Evolutionary conservation across 2,888 invertebrate species (phyloP), one percentile per base, ranked within the genome.

Genomic region (Synanthedon tipuliformis): DNA sequence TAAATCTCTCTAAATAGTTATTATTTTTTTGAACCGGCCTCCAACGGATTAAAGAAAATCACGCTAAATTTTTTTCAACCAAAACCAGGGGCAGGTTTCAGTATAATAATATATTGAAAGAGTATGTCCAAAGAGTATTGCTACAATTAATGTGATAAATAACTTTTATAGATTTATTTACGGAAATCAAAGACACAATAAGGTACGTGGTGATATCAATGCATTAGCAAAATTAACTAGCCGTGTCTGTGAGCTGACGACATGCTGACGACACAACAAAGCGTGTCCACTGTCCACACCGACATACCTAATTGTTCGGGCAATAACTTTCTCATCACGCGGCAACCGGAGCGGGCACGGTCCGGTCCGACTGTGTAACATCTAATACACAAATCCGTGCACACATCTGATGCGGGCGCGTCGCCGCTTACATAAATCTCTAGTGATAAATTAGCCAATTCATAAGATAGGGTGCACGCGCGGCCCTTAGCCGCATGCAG

Each of bases 371-470:
- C 34, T 50, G 48, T 54, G 48, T 54, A 54, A 56, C 54, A 55
- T 57, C 13, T 45, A 15, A 45, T 45, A 45, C 45, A 45, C 13
- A n/a, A 60, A 57, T 58, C 54, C 56, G 56, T 60, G 59, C 61
- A 64, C 59, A 65, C 63, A 65, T 55, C 65, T 65, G 68, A 78
- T 77, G 74, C 80, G 76, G 76, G 77, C 62, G 69, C 70, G 75
- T 75, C 75, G 68, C 64, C 73, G 68, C 64, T 65, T 70, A 72
- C 65, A 79, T 78, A 78, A 80, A 79, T 78, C 76, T 78, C 64
- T 57, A 61, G 70, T 73, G 78, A 78, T 79, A 77, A 78, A 80
- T 80, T 78, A 77, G 76, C 71, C 75, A 71, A 79, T 78, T 77
- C 76, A 68, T 71, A 74, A 75, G 76, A 74, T 78, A 72, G 75